These are phyloP conservation scores for Gymnopithys bicolor DNA, from an alignment of 2,797 vertebrate species.

Conservation along the genomic window DNA sequence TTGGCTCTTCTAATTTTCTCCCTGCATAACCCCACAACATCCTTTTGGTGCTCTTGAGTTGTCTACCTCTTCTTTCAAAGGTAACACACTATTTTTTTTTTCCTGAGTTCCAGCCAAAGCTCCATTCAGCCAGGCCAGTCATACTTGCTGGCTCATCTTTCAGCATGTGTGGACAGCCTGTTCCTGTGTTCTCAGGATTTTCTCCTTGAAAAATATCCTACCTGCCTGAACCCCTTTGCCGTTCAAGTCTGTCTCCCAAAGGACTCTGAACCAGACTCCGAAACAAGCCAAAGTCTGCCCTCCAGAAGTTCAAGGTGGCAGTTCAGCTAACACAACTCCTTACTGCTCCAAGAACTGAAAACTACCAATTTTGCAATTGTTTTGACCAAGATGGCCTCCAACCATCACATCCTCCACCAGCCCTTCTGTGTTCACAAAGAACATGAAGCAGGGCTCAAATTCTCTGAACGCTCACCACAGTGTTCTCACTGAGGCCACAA, in stretches of 20 bases:
- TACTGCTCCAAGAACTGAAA: not conserved
- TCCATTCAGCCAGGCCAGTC: not conserved
- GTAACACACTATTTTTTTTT: not conserved
- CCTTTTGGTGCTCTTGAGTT: not conserved
- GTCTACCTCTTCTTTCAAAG: not conserved
- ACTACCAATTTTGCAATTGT: not conserved
- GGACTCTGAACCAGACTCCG: not conserved
- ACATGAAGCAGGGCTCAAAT: not conserved
- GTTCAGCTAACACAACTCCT: not conserved
- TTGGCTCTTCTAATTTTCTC: not conserved
- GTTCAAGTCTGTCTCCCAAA: not conserved
- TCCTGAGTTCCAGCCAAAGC: not conserved
- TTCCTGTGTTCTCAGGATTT: not conserved
- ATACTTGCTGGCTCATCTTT: not conserved
- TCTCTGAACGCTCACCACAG: fast-evolving
- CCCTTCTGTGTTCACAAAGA: not conserved
- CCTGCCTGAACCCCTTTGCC: not conserved
- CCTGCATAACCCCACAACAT: not conserved
- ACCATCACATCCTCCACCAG: fast-evolving
- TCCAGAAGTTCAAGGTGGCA: not conserved
- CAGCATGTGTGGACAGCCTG: not conserved
- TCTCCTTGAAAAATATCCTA: not conserved
- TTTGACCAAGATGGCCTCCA: not conserved
- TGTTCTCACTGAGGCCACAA: not conserved
- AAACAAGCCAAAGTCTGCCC: not conserved